These are phyloP conservation scores for Eospalax fontanierii DNA, from an alignment of 2,797 vertebrate genomes.

Conservation along the genomic window DNA sequence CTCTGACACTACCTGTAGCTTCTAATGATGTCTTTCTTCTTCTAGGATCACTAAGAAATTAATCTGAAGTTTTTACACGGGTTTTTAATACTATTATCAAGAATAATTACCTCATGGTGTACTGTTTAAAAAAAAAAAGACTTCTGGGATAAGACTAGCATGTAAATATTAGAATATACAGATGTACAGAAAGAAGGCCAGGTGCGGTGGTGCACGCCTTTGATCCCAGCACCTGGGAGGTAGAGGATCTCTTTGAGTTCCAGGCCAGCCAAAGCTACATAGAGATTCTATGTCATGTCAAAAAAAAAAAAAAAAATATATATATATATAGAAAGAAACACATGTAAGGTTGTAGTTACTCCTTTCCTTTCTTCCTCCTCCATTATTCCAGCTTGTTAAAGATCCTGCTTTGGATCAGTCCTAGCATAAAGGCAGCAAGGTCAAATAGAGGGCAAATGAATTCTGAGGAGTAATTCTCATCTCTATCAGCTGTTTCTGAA, in stretches of 20 bases:
- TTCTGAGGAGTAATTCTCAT: neutral
- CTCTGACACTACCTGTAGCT: conserved; percentile 15
- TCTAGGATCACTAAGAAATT: conserved; percentile 24
- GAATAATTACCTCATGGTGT: neutral
- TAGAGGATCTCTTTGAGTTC: no score
- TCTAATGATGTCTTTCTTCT: conserved; percentile 37
- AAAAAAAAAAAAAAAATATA: no score
- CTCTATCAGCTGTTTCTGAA: conserved; percentile 6
- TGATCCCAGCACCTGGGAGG: no score
- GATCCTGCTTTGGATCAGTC: neutral
- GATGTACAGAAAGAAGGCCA: no score
- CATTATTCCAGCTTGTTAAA: conserved; percentile 31
- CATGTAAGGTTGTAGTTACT: neutral
- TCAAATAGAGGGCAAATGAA: neutral
- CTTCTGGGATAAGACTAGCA: neutral
- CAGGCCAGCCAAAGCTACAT: no score
- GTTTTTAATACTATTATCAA: conserved; percentile 54
- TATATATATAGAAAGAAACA: conserved; percentile 10
- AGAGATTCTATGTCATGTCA: no score
- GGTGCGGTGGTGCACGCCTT: no score
- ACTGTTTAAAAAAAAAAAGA: neutral
- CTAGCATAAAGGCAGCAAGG: conserved; percentile 31
- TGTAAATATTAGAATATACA: neutral
- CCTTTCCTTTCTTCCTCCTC: neutral
- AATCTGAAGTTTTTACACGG: conserved; percentile 25